Conservation (phyloP, 2,113 vertebrate genomes). For the human (Homo sapiens) region GRCh38 chr7:104045001-104045500, state of each 20-base stretch:
- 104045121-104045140: neutral
- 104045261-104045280: neutral
- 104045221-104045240: neutral
- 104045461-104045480: neutral
- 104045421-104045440: neutral
- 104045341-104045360: neutral
- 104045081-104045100: neutral
- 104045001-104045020: neutral
- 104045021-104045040: neutral
- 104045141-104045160: neutral
- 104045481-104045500: neutral
- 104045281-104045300: neutral
- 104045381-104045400: conserved; percentile 37
- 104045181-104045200: neutral
- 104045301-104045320: neutral
- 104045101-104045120: neutral
- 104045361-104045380: neutral
- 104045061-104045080: conserved; percentile 27
- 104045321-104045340: neutral
- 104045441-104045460: conserved; percentile 37
- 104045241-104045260: neutral
- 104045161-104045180: neutral
- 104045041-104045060: conserved; percentile 1
- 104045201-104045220: neutral
- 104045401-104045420: conserved; percentile 38